phyloP scores from a whole-genome alignment of 37 sponge, comb jelly and placozoan species.

The Corticium candelabrum region DNA sequence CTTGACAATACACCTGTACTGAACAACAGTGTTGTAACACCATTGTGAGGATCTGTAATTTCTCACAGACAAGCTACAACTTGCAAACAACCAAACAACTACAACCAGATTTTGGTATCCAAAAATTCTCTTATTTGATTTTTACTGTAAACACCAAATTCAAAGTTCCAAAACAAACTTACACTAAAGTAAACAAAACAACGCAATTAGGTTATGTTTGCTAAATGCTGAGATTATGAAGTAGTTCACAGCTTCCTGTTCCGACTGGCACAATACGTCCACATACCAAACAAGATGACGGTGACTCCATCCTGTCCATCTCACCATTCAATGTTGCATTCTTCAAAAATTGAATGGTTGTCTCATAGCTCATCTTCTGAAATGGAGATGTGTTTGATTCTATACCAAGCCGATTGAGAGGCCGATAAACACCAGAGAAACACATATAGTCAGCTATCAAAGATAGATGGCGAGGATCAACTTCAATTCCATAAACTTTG shows the following conservation, averaged over 20 bases:
- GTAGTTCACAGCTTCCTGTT: conserved; percentile 68
- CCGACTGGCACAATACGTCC: conserved; percentile 68
- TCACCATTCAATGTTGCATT: conserved; percentile 59
- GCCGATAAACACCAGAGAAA: conserved; percentile 71
- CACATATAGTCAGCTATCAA: conserved; percentile 93
- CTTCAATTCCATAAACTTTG: conserved; percentile 79
- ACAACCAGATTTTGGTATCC: too few species aligned
- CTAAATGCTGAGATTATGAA: too few species aligned
- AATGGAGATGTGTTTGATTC: conserved; percentile 80
- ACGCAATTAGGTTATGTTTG: too few species aligned
- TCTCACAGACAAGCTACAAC: too few species aligned
- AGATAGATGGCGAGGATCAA: conserved; percentile 73
- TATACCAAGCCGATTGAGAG: conserved; percentile 83
- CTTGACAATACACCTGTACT: too few species aligned
- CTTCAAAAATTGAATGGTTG: conserved; percentile 80
- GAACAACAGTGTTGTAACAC: too few species aligned
- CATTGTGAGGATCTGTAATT: too few species aligned
- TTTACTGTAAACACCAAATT: too few species aligned
- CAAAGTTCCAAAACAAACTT: too few species aligned
- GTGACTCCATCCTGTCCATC: conserved; percentile 55
- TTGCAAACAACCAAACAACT: too few species aligned
- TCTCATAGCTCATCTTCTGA: conserved; percentile 97
- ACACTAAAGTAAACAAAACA: too few species aligned
- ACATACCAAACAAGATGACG: conserved; percentile 72
- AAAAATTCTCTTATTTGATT: too few species aligned